These are phyloP conservation scores for Drosophila subsilvestris DNA, from an alignment of 2,888 invertebrate genomes.

Conservation along the genomic window DNA sequence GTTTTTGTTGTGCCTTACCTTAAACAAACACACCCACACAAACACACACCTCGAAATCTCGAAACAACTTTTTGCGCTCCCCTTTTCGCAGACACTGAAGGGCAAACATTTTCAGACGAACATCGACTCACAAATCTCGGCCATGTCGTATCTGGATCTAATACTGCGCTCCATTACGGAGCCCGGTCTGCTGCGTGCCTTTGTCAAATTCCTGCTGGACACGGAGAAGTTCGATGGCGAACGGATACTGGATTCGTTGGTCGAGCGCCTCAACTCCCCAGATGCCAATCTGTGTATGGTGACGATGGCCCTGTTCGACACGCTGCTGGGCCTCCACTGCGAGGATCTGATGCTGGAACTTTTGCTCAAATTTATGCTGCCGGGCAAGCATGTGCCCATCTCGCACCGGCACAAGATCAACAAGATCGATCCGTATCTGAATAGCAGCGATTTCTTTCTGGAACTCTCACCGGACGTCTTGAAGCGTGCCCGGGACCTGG, in stretches of 20 bases:
- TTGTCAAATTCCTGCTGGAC: slow-evolving; percentile 93
- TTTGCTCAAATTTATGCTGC: slow-evolving; percentile 92
- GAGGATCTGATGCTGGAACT: slow-evolving; percentile 98
- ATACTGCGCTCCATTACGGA: slow-evolving; percentile 94
- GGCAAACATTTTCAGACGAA: slow-evolving; percentile 90
- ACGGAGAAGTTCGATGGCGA: slow-evolving; percentile 93
- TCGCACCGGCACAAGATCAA: slow-evolving; percentile 90
- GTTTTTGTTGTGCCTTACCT: slow-evolving; percentile 57
- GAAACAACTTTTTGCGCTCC: slow-evolving; percentile 82
- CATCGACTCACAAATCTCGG: slow-evolving; percentile 94
- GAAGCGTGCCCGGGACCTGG: slow-evolving; percentile 82
- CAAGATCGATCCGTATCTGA: slow-evolving; percentile 89
- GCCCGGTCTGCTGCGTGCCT: slow-evolving; percentile 91
- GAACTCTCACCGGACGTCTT: slow-evolving; percentile 88
- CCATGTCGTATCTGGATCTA: slow-evolving; percentile 96
- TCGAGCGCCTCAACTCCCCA: slow-evolving; percentile 90
- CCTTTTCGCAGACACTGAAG: slow-evolving; percentile 84
- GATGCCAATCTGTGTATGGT: slow-evolving; percentile 94
- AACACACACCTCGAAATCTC: slow-evolving; percentile 83
- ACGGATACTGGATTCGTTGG: slow-evolving; percentile 91
- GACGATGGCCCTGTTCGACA: slow-evolving; percentile 95
- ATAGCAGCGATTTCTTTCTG: slow-evolving; percentile 90
- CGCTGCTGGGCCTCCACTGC: slow-evolving; percentile 95
- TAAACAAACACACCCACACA: slow-evolving; percentile 62
- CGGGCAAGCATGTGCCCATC: slow-evolving; percentile 90